These are phyloP conservation scores for Pristionchus maxplancki DNA, from an alignment of 2,888 invertebrate genomes.

Conservation along the genomic window DNA sequence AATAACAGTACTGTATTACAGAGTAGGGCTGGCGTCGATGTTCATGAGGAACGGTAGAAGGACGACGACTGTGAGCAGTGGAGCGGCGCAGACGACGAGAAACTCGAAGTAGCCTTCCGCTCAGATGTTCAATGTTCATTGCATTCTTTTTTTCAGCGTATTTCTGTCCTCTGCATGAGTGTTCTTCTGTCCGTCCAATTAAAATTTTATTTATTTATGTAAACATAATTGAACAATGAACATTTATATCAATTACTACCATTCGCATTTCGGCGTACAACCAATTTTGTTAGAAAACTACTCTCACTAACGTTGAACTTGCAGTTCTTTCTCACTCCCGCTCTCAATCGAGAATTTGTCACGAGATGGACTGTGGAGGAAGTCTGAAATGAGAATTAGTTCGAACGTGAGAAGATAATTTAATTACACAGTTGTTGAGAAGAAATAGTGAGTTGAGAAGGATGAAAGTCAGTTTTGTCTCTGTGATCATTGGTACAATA, in stretches of 20 bases:
- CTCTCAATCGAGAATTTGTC: neutral
- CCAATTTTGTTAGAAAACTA: neutral
- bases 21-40: neutral
- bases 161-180: too few relatives aligned
- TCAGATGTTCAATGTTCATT: too few relatives aligned
- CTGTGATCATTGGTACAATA: neutral
- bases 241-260: neutral
- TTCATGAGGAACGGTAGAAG: neutral
- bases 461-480: neutral
- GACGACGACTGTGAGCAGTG: neutral
- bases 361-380: neutral
- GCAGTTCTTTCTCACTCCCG: neutral
- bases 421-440: neutral
- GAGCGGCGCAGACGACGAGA: neutral
- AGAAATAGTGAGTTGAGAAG: conserved; percentile 9
- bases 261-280: too few relatives aligned
- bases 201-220: too few relatives aligned
- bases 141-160: too few relatives aligned
- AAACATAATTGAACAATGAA: too few relatives aligned
- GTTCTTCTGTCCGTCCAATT: too few relatives aligned
- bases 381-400: neutral
- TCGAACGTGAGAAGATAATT: too few relatives aligned
- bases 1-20: neutral
- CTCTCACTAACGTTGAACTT: neutral
- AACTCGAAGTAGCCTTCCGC: neutral